Conservation (phyloP, 2,797 vertebrate species). For the Mus caroli region DNA sequence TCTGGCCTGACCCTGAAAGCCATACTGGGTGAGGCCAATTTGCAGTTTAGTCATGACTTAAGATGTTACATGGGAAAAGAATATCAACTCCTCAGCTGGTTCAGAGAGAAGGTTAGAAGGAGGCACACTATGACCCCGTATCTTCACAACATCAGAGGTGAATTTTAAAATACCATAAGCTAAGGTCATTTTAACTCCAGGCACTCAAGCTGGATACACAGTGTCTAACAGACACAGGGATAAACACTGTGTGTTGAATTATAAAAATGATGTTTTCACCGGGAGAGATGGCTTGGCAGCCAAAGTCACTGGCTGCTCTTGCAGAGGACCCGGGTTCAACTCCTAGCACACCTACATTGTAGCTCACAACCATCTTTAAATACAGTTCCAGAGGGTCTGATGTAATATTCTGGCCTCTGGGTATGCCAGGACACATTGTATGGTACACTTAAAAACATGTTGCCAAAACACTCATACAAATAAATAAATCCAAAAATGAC, state of each 20-base stretch:
- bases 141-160: slow-evolving; percentile 21
- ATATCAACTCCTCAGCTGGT: neutral
- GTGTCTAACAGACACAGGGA: neutral
- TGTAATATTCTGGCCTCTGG: neutral
- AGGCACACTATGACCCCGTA: slow-evolving; percentile 3
- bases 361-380: neutral
- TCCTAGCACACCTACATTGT: neutral
- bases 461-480: neutral
- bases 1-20: neutral
- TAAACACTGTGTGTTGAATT: neutral
- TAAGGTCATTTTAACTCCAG: slow-evolving; percentile 47
- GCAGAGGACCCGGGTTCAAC: neutral
- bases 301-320: neutral
- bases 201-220: neutral
- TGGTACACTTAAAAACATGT: neutral
- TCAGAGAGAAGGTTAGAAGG: slow-evolving; percentile 17
- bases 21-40: slow-evolving; percentile 5
- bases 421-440: neutral
- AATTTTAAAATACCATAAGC: slow-evolving; percentile 60
- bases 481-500: slow-evolving; percentile 8
- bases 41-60: slow-evolving; percentile 46
- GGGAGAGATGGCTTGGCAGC: neutral
- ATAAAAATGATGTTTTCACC: slow-evolving; percentile 39
- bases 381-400: neutral
- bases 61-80: slow-evolving; percentile 51